Percentiles rank a stretch among this genome's conserved stretches.
Conservation (phyloP, 2,797 vertebrate genomes). For the Notoglanidium macrostoma region DNA sequence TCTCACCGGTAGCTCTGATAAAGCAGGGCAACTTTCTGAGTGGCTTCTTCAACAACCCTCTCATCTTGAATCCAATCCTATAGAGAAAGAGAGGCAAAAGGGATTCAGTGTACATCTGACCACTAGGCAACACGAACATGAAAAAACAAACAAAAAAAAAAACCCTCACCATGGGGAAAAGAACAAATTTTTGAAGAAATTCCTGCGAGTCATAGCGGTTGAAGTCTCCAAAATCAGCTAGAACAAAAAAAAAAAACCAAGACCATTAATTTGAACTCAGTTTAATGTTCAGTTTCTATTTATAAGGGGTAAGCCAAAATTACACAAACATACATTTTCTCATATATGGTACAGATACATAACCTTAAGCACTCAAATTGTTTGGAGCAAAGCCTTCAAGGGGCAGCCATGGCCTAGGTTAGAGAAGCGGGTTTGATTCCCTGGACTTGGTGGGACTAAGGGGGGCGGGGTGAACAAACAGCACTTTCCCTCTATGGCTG, state of each 20-base stretch:
- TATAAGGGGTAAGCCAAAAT: not conserved
- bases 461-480: no score
- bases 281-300: not conserved
- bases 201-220: slow-evolving; percentile 97
- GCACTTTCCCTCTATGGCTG: no score
- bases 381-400: not conserved
- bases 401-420: no score
- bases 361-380: not conserved
- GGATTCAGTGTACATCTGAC: not conserved
- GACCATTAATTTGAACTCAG: not conserved
- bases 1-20: slow-evolving; percentile 93
- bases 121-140: not conserved
- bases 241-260: slow-evolving; percentile 20
- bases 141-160: not conserved
- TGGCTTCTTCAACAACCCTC: slow-evolving; percentile 91
- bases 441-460: no score
- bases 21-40: slow-evolving; percentile 92
- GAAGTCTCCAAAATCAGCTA: slow-evolving; percentile 98
- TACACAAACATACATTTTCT: not conserved
- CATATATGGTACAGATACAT: not conserved
- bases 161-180: slow-evolving; percentile 92
- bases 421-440: no score
- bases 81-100: slow-evolving; percentile 22
- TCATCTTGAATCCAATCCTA: slow-evolving; percentile 98
- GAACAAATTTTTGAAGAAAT: slow-evolving; percentile 94